These are phyloP conservation scores for Thalassoma bifasciatum DNA, from an alignment of 2,113 vertebrate species.

Conservation along the genomic window DNA sequence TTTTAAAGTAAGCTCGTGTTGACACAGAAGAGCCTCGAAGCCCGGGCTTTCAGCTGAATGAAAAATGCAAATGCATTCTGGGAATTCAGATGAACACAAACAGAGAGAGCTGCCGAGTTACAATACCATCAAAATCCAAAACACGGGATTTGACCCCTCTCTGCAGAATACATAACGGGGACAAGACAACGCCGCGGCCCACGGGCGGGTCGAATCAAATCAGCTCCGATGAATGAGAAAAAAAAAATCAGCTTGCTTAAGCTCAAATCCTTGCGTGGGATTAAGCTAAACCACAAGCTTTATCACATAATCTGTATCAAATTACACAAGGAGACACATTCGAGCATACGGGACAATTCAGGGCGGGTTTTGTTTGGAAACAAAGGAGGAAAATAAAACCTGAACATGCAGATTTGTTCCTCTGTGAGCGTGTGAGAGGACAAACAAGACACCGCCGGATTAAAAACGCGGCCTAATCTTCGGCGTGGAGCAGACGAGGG, in stretches of 20 bases:
- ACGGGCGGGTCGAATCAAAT: slow-evolving; percentile 24
- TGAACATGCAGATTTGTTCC: slow-evolving; percentile 1
- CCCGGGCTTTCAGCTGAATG: slow-evolving; percentile 26
- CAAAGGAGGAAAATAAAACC: slow-evolving; percentile 17
- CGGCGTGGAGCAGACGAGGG: neutral
- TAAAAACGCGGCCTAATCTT: slow-evolving; percentile 32
- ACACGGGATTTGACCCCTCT: slow-evolving; percentile 8
- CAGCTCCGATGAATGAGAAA: slow-evolving; percentile 13
- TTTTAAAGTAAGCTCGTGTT: slow-evolving; percentile 24
- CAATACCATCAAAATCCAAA: neutral
- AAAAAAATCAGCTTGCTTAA: slow-evolving; percentile 57
- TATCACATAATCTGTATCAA: slow-evolving; percentile 70
- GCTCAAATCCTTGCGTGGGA: slow-evolving; percentile 64
- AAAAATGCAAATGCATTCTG: slow-evolving; percentile 28
- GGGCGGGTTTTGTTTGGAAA: slow-evolving; percentile 71
- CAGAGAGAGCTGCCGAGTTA: slow-evolving; percentile 2
- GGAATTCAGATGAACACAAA: slow-evolving; percentile 29
- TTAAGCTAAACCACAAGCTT: slow-evolving; percentile 70
- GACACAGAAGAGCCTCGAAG: slow-evolving; percentile 7
- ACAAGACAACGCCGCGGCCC: neutral
- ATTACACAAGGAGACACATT: slow-evolving; percentile 46
- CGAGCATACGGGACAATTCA: slow-evolving; percentile 55
- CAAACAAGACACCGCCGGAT: neutral
- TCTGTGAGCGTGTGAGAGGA: neutral
- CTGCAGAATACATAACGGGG: neutral